These are phyloP conservation scores for Limonius californicus DNA, from an alignment of 1,140 invertebrate species.

Conservation along the genomic window DNA sequence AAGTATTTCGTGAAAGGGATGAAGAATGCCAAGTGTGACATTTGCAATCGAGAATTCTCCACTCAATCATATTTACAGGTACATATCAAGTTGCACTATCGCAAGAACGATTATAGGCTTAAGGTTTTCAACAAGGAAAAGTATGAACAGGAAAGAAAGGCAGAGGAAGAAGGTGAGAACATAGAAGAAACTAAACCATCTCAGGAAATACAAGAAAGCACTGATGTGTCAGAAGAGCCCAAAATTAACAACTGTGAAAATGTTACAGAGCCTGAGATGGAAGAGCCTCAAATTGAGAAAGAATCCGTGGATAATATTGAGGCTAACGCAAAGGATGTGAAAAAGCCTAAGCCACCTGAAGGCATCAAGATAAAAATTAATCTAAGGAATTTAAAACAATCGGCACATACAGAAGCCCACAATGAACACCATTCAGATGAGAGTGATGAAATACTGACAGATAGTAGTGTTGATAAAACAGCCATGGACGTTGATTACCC, in stretches of 20 bases:
- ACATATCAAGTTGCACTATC: conserved; percentile 38
- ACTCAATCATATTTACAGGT: conserved; percentile 42
- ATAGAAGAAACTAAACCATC: not conserved
- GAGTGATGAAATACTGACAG: too few species aligned
- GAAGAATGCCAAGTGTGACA: conserved; percentile 44
- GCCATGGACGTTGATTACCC: too few species aligned
- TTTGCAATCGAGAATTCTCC: conserved; percentile 41
- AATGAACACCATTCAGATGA: too few species aligned
- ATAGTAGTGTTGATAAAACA: too few species aligned
- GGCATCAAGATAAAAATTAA: conserved; percentile 15
- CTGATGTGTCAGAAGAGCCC: not conserved
- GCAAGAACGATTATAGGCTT: conserved; percentile 40
- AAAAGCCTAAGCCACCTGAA: not conserved
- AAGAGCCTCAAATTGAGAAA: not conserved
- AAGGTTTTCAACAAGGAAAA: conserved; percentile 31
- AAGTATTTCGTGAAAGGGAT: conserved; percentile 44
- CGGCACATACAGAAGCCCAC: too few species aligned
- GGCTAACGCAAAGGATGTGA: too few species aligned
- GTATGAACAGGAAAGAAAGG: not conserved
- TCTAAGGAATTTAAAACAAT: conserved; percentile 10
- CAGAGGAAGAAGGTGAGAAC: not conserved
- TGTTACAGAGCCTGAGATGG: not conserved
- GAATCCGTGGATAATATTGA: not conserved
- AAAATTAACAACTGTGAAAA: too few species aligned
- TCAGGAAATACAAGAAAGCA: not conserved